Evolutionary conservation across 2,113 vertebrate genomes (phyloP).

Genomic region (Aplodontia rufa): DNA sequence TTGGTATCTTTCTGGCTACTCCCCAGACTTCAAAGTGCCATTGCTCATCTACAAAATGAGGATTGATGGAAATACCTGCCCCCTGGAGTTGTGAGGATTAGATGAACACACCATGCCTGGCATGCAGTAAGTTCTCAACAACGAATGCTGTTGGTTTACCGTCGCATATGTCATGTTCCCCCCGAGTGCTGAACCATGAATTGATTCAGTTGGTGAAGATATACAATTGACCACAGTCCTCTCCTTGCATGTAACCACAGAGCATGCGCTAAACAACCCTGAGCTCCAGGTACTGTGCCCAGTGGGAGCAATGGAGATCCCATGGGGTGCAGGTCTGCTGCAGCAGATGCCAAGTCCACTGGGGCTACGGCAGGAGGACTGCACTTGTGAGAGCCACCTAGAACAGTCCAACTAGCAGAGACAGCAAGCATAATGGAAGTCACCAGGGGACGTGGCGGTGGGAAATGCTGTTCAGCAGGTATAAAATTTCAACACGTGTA

Average conservation of each 20-base stretch:
- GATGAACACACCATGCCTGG: too few relatives aligned
- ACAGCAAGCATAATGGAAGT: not conserved
- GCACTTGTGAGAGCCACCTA: not conserved
- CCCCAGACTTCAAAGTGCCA: not conserved
- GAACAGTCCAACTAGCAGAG: not conserved
- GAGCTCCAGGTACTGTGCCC: not conserved
- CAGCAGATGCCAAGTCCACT: not conserved
- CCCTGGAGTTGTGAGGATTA: not conserved
- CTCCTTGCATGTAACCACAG: not conserved
- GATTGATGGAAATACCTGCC: not conserved
- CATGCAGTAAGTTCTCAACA: not conserved
- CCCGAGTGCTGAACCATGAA: not conserved
- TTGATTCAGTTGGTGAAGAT: not conserved
- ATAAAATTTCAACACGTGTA: not conserved
- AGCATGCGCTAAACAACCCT: fast-evolving
- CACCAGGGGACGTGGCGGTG: not conserved
- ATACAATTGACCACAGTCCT: not conserved
- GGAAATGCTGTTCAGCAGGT: too few relatives aligned
- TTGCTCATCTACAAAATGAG: not conserved
- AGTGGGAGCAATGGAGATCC: not conserved
- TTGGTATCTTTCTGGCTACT: not conserved
- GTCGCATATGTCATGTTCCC: not conserved
- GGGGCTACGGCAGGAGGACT: too few relatives aligned
- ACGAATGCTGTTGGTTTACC: not conserved
- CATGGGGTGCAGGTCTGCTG: not conserved